Evolutionary conservation across 2,113 vertebrate genomes (phyloP), one percentile per base, ranked within the genome.

Genomic region (Cavia porcellus): DNA sequence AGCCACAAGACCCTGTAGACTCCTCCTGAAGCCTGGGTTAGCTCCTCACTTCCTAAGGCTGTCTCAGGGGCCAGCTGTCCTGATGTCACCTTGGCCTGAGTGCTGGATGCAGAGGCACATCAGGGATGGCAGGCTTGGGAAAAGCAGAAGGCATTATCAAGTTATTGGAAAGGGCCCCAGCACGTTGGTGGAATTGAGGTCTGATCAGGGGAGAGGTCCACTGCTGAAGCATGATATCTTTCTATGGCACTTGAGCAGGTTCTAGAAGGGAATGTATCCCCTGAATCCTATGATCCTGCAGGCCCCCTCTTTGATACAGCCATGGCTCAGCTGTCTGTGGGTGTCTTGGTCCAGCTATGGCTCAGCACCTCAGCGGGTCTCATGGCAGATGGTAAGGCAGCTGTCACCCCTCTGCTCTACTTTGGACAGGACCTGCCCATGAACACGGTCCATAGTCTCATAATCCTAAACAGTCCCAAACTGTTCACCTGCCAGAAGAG

Each of bases 381-480:
- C 0, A 3, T n/a, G 7, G 13, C 79, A 84, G 86, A 70, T 50
- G 35, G 47, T n/a, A 22, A 22, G 85, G 17, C 68, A 57, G 66
- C 1, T 17, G 12, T 86, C 38, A 4, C 17, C 45, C 19, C 13
- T 30, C 32, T 50, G 0, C 7, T 0, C 5, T 52, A 30, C 59
- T 89, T 50, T 20, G 30, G 32, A 45, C 52, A 10, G 45, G 35
- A 42, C 0, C 3, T 77, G 45, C 22, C 22, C 50, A 1, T 10
- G 50, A 9, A 91, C 47, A 50, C 30, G 45, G 7, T 91, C 17
- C 20, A n/a, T 1, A 47, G 12, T 38, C 74, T 90, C 70, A 6
- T 94, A 84, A 90, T 84, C 96, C 11, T 77, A 85, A 92, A 88
- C 38, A 72, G 55, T 19, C 30, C 62, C 66, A 28, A 75, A 79